Evolutionary conservation across 2,797 vertebrate genomes (phyloP).

Genomic region (Scyliorhinus canicula): DNA sequence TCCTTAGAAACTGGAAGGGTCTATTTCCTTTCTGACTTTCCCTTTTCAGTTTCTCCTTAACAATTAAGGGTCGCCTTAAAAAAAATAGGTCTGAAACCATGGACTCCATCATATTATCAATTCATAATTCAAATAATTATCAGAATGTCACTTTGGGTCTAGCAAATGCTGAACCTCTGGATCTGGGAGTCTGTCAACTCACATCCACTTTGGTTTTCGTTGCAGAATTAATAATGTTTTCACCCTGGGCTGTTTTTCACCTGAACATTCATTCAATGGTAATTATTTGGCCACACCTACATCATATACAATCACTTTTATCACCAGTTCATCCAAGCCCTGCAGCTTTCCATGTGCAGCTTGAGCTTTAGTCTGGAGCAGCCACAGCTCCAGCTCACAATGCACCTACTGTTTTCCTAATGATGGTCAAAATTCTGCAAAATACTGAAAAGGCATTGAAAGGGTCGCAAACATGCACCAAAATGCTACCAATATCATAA

Average conservation of each 20-base stretch:
- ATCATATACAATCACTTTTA: neutral
- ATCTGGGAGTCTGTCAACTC: neutral
- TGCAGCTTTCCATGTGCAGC: neutral
- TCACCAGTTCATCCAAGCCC: neutral
- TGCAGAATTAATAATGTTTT: neutral
- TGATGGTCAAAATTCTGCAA: conserved; percentile 7
- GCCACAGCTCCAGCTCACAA: conserved; percentile 24
- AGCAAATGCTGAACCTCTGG: neutral
- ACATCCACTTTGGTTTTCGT: neutral
- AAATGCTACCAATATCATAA: conserved; percentile 32
- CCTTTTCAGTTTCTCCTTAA: neutral
- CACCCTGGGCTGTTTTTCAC: neutral
- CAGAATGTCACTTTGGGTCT: neutral
- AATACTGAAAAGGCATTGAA: neutral
- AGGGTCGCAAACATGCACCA: neutral
- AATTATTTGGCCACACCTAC: conserved; percentile 38
- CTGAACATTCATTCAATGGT: neutral
- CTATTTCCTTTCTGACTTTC: neutral
- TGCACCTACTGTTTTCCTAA: conserved; percentile 34
- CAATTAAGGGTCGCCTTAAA: neutral
- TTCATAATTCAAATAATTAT: neutral
- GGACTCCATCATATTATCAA: neutral
- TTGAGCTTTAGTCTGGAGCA: neutral
- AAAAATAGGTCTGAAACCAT: neutral
- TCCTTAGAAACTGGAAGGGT: no score